These are phyloP conservation scores for Spinibarbus caldwelli DNA, from an alignment of 2,797 vertebrate genomes.

Conservation along the genomic window DNA sequence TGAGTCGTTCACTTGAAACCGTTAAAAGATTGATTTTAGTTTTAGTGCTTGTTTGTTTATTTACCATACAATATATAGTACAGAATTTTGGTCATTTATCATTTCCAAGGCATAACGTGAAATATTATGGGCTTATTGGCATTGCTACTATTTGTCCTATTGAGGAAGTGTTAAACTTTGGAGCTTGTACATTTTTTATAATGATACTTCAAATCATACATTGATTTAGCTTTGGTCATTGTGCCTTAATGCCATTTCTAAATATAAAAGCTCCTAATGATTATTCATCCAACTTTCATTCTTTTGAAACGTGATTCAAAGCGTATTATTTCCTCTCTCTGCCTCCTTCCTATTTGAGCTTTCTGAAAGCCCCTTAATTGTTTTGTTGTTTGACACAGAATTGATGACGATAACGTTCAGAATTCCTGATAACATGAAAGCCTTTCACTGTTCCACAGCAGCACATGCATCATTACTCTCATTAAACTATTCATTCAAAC, in stretches of 20 bases:
- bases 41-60: neutral
- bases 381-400: slow-evolving; percentile 28
- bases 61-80: neutral
- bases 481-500: slow-evolving; percentile 32
- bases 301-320: slow-evolving; percentile 29
- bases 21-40: neutral
- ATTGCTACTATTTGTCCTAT: neutral
- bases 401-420: slow-evolving; percentile 1
- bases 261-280: slow-evolving; percentile 18
- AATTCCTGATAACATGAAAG: slow-evolving; percentile 30
- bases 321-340: neutral
- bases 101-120: neutral
- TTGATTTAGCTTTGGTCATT: slow-evolving; percentile 24
- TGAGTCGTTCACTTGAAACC: neutral
- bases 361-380: slow-evolving; percentile 27
- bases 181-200: neutral
- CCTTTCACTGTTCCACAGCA: slow-evolving; percentile 1
- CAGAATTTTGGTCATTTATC: neutral
- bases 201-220: neutral
- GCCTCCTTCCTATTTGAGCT: neutral
- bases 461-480: slow-evolving; percentile 36
- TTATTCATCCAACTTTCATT: slow-evolving; percentile 11
- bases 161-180: neutral
- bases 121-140: neutral
- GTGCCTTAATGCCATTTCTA: slow-evolving; percentile 29